Percentiles rank a stretch among this genome's conserved stretches.
Evolutionary conservation across 2,888 invertebrate genomes (phyloP).

Genomic region (Seira musarum): DNA sequence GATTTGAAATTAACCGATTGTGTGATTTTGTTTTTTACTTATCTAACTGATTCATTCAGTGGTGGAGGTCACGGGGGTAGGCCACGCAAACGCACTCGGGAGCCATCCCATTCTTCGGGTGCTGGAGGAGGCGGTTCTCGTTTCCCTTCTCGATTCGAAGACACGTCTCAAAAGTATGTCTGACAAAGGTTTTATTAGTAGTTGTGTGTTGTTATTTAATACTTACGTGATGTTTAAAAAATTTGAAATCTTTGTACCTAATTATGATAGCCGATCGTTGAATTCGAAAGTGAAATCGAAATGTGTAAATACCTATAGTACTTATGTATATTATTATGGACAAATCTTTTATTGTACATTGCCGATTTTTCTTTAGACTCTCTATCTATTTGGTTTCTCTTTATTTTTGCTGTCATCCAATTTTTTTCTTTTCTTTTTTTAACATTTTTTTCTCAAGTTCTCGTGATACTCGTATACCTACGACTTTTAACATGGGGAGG

Average conservation of each 20-base stretch:
- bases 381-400: too few species aligned
- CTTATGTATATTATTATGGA: too few species aligned
- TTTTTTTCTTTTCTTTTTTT: conserved; percentile 13
- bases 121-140: conserved; percentile 45
- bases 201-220: too few species aligned
- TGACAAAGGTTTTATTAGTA: not conserved
- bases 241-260: too few species aligned
- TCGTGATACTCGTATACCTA: conserved; percentile 16
- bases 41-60: conserved; percentile 29
- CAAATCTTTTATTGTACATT: too few species aligned
- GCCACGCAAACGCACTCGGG: conserved; percentile 54
- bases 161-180: conserved; percentile 68
- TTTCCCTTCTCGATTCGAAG: conserved; percentile 67
- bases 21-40: conserved; percentile 29
- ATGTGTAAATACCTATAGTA: not conserved
- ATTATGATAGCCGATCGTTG: not conserved
- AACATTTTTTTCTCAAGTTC: conserved; percentile 15
- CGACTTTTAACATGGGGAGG: not conserved
- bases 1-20: conserved; percentile 15
- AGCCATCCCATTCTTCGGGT: conserved; percentile 55
- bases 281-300: not conserved
- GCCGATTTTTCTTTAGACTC: too few species aligned
- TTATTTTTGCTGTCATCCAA: too few species aligned
- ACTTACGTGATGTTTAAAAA: too few species aligned
- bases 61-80: conserved; percentile 42